phyloP scores from a whole-genome alignment of 2,797 vertebrate genomes.

The Poecilia velifera region DNA sequence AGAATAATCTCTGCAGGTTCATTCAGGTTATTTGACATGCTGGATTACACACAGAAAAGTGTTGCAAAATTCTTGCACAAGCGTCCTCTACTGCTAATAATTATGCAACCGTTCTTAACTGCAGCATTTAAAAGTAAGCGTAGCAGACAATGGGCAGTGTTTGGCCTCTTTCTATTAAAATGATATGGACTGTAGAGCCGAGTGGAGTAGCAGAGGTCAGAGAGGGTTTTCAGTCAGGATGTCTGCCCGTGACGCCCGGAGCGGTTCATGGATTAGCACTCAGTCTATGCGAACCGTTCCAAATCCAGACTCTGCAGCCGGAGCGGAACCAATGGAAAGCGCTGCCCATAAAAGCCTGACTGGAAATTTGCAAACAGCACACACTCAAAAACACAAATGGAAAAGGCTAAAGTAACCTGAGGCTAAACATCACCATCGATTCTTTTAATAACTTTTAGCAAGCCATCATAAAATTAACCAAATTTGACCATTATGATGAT shows the following conservation, averaged over 20 bases:
- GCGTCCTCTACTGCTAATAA: constrained; percentile 18
- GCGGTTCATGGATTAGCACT: constrained; percentile 52
- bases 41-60: constrained; percentile 16
- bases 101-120: constrained; percentile 21
- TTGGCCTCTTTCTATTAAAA: constrained; percentile 41
- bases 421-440: not conserved
- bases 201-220: constrained; percentile 36
- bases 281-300: constrained; percentile 25
- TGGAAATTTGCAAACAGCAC: constrained; percentile 56
- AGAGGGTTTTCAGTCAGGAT: constrained; percentile 24
- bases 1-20: constrained; percentile 17
- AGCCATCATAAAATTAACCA: not conserved
- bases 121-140: constrained; percentile 3
- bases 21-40: constrained; percentile 23
- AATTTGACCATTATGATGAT: not conserved
- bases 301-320: constrained; percentile 14
- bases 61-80: constrained; percentile 51
- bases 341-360: constrained; percentile 50
- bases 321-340: constrained; percentile 62
- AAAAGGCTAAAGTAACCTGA: constrained; percentile 2
- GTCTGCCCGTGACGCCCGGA: constrained; percentile 11
- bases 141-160: constrained; percentile 10
- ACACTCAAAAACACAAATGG: constrained; percentile 11
- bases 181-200: constrained; percentile 51
- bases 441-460: not conserved